phyloP scores from a whole-genome alignment of 1,140 invertebrate genomes.

The Apis cerana region DNA sequence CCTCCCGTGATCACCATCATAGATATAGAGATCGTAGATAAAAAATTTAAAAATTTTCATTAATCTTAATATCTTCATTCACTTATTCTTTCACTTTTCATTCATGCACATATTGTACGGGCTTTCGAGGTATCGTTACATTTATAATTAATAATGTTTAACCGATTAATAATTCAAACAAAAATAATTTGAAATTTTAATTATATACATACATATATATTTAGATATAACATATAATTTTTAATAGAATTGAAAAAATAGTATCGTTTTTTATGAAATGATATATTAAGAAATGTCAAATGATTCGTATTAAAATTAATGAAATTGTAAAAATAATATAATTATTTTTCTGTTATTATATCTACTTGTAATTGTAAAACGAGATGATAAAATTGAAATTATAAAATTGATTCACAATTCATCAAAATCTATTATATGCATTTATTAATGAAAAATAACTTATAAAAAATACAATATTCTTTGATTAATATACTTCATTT shows the following conservation, averaged over 20 bases:
- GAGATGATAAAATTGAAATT: background rate
- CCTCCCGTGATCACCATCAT: conserved; percentile 78
- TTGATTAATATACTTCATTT: background rate
- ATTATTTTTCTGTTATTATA: conserved; percentile 4
- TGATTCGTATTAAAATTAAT: background rate
- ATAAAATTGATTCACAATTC: conserved; percentile 39
- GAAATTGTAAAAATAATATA: conserved; percentile 2
- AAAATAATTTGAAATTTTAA: conserved; percentile 12
- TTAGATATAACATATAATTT: background rate
- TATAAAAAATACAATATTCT: background rate
- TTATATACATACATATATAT: background rate
- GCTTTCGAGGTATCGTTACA: conserved; percentile 29
- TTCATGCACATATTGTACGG: conserved; percentile 37
- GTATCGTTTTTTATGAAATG: background rate
- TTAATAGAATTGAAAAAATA: background rate
- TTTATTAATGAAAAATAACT: conserved; percentile 3
- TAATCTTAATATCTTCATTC: background rate
- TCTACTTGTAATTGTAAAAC: background rate
- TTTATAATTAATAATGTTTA: conserved; percentile 33
- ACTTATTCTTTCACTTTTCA: conserved; percentile 32
- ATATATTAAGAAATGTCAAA: background rate
- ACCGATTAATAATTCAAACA: conserved; percentile 26
- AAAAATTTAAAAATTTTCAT: conserved; percentile 19
- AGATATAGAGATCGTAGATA: conserved; percentile 79
- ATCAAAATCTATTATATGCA: conserved; percentile 9